These are phyloP conservation scores for Cephalopterus ornatus DNA, from an alignment of 2,113 vertebrate genomes.

Conservation along the genomic window DNA sequence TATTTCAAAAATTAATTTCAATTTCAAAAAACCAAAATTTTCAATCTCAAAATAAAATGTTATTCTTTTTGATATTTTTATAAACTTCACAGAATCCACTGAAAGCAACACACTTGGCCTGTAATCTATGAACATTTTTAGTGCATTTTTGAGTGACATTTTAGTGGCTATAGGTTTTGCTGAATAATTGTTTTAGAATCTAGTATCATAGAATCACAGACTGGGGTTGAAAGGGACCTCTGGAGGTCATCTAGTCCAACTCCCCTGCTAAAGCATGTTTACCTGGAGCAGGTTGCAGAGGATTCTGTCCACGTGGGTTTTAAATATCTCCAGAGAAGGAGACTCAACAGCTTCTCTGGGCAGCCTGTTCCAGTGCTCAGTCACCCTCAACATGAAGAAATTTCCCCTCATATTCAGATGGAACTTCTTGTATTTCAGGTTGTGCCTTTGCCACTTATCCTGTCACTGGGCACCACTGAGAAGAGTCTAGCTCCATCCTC, in stretches of 20 bases:
- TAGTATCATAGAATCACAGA: not conserved
- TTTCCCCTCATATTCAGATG: not conserved
- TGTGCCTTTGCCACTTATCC: not conserved
- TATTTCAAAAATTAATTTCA: not conserved
- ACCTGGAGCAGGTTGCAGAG: not conserved
- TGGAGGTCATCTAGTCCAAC: not conserved
- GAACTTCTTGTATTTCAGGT: not conserved
- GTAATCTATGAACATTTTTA: not conserved
- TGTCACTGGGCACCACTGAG: not conserved
- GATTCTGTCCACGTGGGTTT: not conserved
- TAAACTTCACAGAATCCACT: not conserved
- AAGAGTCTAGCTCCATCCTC: not conserved
- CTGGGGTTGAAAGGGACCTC: not conserved
- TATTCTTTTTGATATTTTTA: not conserved
- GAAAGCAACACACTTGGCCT: not conserved
- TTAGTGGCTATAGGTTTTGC: not conserved
- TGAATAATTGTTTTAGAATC: not conserved
- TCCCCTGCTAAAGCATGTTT: not conserved
- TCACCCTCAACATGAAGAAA: not conserved
- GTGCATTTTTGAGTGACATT: not conserved
- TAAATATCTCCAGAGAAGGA: not conserved
- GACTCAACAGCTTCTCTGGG: not conserved
- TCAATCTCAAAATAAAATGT: not conserved
- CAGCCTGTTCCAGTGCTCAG: not conserved
- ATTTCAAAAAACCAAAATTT: not conserved